Base-by-base conservation (phyloP, 2,797 vertebrate genomes). In the Chaunax sp. region DNA sequence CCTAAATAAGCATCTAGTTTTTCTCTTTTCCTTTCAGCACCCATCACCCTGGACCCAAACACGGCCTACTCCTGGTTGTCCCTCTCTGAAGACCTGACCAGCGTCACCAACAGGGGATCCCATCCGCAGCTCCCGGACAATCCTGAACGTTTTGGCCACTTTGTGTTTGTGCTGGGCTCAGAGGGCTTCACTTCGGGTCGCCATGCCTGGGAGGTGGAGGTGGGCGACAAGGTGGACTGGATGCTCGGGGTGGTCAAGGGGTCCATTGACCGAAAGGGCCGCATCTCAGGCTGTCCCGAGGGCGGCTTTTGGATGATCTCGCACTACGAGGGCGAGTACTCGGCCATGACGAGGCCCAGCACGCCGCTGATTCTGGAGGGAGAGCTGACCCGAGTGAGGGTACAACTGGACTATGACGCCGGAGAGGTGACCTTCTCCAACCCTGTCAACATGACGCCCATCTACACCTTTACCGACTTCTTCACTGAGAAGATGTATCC, bases 301-400 rank as follows among this genome's bases (percentile, higher is more conserved):
- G 93, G 92, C 0, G 94, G 94, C 15, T 94, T 94, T 51, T 95
- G 94, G 94, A 95, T 92, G 87, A 91, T 95, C 45, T 93, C 94
- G 0, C 87, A 91, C 79, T 93, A 83, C 5, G 92, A 94, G 56
- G 90, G 90, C 4, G 72, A 89, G 60, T 94, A 94, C 81, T 86
- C 85, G 0, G 94, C 93, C 72, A 94, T 94, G 94, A 94, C 93
- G 0, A 80, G 88, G 50, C 94, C 94, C 41, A 82, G 86, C 63
- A 93, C 81, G 3, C 44, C 38, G 0, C 87, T 95, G 68, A 23
- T 44, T 0, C 56, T 84, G 59, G 49, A 74, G 5, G 78, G 81
- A 5, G 73, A 57, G 38, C 82, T 93, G 66, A 88, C 86, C 63
- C 87, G 81, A 33, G 91, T 95, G 33, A 75, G 92, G 41, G 91